Conservation (phyloP, 1,140 invertebrate genomes). For the Neodiprion fabricii region DNA sequence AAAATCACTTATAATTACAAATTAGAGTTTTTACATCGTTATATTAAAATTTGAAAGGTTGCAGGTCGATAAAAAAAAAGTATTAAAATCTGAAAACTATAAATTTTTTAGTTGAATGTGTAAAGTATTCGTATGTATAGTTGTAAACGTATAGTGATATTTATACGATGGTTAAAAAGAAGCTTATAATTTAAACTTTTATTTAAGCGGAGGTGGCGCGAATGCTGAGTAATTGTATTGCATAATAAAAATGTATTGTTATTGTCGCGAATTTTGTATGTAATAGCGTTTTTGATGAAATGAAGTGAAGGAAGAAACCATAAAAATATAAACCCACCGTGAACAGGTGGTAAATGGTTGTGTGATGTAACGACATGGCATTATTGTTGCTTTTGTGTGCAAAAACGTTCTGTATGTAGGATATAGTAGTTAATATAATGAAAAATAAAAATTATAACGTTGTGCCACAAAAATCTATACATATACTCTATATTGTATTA, state of each 20-base stretch:
- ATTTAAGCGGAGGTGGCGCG: no score
- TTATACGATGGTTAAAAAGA: no score
- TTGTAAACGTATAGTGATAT: not conserved
- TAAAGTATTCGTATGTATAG: not conserved
- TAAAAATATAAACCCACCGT: not conserved
- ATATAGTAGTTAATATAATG: not conserved
- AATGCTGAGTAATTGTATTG: no score
- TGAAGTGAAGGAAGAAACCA: not conserved
- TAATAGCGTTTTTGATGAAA: not conserved
- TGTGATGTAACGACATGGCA: constrained; percentile 1
- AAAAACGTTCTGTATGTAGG: not conserved
- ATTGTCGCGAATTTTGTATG: not conserved
- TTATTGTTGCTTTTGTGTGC: constrained; percentile 15
- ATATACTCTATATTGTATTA: not conserved
- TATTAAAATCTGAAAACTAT: not conserved
- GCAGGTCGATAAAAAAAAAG: not conserved
- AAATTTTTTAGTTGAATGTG: no score
- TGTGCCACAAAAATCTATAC: constrained; percentile 11
- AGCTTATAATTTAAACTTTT: no score
- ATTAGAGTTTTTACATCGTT: not conserved
- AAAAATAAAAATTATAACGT: not conserved
- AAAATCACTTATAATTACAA: not conserved
- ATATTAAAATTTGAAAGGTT: not conserved
- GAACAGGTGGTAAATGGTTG: not conserved
- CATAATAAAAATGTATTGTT: no score